phyloP scores from a whole-genome alignment of 2,797 vertebrate species.

The Tympanoctomys barrerae region DNA sequence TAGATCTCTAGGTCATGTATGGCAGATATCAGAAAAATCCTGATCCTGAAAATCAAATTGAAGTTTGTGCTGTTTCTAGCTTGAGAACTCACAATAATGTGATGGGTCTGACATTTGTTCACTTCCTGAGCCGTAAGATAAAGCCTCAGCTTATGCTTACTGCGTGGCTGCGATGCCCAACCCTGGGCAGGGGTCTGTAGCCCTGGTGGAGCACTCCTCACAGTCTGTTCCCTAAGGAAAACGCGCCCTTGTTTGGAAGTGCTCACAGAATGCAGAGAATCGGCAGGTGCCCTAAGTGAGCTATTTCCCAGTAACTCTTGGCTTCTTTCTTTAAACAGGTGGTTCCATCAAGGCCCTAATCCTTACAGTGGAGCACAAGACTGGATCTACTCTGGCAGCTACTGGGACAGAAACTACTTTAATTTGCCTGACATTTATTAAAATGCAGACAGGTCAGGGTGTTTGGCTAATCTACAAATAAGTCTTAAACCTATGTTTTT shows the following conservation, averaged over 20 bases:
- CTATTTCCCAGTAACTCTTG: neutral
- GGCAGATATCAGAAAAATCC: neutral
- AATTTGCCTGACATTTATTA: conserved; percentile 98
- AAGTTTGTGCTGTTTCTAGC: neutral
- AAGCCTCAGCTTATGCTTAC: neutral
- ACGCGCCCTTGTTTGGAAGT: neutral
- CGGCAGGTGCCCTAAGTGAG: neutral
- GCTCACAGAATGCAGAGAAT: neutral
- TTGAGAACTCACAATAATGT: neutral
- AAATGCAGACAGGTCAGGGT: conserved; percentile 82
- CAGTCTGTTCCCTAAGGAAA: neutral
- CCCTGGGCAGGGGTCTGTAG: neutral
- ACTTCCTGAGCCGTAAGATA: neutral
- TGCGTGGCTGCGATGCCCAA: neutral
- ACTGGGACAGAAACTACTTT: conserved; percentile 97
- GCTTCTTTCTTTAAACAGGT: conserved; percentile 89
- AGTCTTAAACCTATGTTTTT: conserved; percentile 88
- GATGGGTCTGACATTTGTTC: neutral
- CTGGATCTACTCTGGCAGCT: conserved; percentile 97
- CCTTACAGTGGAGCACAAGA: conserved; percentile 96
- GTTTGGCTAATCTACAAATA: conserved; percentile 83
- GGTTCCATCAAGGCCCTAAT: conserved; percentile 97
- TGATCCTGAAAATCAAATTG: neutral
- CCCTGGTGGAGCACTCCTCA: neutral
- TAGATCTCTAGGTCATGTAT: neutral